Conservation (phyloP, 2,888 invertebrate genomes). For the Rambutsinella grinnellia region DNA sequence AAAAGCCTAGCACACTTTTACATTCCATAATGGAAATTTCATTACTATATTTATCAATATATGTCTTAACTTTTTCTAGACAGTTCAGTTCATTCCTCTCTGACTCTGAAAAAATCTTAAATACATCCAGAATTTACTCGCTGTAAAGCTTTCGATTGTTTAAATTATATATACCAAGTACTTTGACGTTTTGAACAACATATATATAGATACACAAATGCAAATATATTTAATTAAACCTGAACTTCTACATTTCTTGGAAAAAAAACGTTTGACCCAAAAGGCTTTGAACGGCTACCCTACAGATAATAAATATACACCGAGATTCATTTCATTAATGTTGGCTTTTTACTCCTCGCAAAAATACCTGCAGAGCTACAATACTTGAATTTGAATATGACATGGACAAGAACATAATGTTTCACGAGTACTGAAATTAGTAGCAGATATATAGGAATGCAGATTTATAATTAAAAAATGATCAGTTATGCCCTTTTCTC, state of each 20-base stretch:
- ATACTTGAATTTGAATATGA: not conserved
- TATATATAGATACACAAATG: not conserved
- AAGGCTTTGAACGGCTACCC: too few species aligned
- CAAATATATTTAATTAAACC: not conserved
- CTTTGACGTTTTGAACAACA: conserved; percentile 13
- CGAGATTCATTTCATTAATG: conserved; percentile 26
- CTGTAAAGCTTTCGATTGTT: conserved; percentile 34
- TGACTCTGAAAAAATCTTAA: conserved; percentile 24
- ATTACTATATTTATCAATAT: conserved; percentile 15
- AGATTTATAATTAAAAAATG: conserved; percentile 48
- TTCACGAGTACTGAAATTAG: too few species aligned
- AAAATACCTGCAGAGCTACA: conserved; percentile 14
- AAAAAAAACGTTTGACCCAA: too few species aligned
- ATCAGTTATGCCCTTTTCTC: conserved; percentile 53
- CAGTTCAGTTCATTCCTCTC: conserved; percentile 12
- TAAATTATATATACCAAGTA: conserved; percentile 28
- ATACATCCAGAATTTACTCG: conserved; percentile 15
- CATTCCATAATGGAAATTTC: not conserved
- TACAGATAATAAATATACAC: conserved; percentile 21
- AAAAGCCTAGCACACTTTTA: not conserved
- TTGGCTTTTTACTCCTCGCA: too few species aligned
- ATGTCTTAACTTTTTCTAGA: conserved; percentile 4
- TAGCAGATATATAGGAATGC: conserved; percentile 58
- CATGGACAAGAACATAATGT: too few species aligned
- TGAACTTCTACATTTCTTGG: conserved; percentile 9